phyloP scores from a whole-genome alignment of 2,113 vertebrate genomes.

The Terrapene triunguis region DNA sequence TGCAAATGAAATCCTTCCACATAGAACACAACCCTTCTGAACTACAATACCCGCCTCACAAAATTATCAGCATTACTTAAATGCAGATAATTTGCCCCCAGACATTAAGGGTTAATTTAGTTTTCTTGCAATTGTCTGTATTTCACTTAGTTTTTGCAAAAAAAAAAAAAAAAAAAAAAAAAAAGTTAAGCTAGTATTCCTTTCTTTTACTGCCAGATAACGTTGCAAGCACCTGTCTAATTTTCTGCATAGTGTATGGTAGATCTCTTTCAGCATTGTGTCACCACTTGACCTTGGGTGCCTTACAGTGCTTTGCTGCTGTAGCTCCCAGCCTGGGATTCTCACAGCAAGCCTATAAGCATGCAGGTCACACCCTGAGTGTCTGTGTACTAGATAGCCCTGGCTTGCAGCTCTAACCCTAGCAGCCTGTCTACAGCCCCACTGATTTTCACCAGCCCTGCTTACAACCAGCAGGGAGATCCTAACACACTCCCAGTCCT shows the following conservation, averaged over 20 bases:
- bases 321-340: not conserved
- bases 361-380: not conserved
- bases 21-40: not conserved
- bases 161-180: no score
- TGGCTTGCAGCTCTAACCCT: not conserved
- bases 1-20: not conserved
- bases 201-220: not conserved
- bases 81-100: not conserved
- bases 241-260: not conserved
- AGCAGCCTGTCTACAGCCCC: not conserved
- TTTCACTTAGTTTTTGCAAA: not conserved
- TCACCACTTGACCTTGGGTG: not conserved
- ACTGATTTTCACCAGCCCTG: not conserved
- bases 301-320: not conserved
- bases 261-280: not conserved
- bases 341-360: not conserved
- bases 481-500: not conserved
- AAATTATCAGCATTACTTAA: not conserved
- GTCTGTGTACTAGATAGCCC: not conserved
- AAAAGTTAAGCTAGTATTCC: not conserved
- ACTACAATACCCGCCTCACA: not conserved
- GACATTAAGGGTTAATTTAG: not conserved
- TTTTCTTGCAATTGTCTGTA: not conserved
- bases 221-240: not conserved
- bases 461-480: not conserved